Evolutionary conservation across 2,888 invertebrate species (phyloP).

Genomic region (Hirtodrosophila confusa): DNA sequence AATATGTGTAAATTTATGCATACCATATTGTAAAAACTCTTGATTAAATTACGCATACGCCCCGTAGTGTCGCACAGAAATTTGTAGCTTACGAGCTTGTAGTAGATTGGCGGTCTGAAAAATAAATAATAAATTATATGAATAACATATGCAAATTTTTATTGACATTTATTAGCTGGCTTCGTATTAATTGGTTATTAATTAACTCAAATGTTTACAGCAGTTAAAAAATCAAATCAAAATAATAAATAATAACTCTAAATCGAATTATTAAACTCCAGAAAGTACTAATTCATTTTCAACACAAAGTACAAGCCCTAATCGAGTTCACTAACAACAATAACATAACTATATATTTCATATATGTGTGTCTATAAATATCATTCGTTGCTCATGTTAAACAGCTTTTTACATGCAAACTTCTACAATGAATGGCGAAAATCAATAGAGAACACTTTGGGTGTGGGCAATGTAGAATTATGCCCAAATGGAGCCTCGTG

Average conservation of each 20-base stretch:
- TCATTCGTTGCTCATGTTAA: slow-evolving; percentile 25
- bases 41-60: slow-evolving; percentile 24
- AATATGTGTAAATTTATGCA: no score
- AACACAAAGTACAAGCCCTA: no score
- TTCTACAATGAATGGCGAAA: slow-evolving; percentile 6
- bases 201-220: no score
- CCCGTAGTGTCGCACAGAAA: neutral
- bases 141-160: slow-evolving; percentile 6
- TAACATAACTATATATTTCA: neutral
- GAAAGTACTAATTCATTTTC: no score
- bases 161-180: no score
- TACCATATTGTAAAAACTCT: slow-evolving; percentile 1
- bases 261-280: no score
- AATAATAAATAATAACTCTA: no score
- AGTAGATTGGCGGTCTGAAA: no score
- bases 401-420: slow-evolving; percentile 37
- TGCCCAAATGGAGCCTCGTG: slow-evolving; percentile 16
- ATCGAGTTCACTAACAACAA: no score
- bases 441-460: slow-evolving; percentile 13
- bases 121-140: neutral
- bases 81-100: no score
- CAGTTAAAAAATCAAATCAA: no score
- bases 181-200: no score
- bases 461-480: slow-evolving; percentile 1
- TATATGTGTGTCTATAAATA: slow-evolving; percentile 5